Percentiles rank a stretch among this genome's conserved stretches.
Evolutionary conservation across 2,797 vertebrate genomes (phyloP).

Genomic region (Myoxocephalus aenaeus): DNA sequence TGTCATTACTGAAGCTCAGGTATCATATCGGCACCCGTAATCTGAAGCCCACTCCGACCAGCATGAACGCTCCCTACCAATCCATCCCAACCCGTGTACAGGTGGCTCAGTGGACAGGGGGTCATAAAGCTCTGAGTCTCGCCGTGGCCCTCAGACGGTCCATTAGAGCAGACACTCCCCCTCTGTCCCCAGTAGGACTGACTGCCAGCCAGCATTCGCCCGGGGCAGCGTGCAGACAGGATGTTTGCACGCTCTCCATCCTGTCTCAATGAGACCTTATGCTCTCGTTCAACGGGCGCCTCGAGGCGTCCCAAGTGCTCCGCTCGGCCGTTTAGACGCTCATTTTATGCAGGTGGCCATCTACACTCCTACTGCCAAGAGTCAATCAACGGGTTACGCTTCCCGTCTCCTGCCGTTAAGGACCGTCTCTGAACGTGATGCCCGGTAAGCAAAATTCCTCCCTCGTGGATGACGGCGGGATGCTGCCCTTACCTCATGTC

Average conservation of each 20-base stretch:
- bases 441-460: conserved; percentile 17
- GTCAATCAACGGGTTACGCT: background rate
- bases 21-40: no score
- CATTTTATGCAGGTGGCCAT: conserved; percentile 42
- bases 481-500: background rate
- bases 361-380: conserved; percentile 42
- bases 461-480: conserved; percentile 12
- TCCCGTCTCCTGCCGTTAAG: background rate
- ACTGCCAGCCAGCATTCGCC: conserved; percentile 16
- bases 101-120: no score
- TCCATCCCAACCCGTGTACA: no score
- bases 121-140: no score
- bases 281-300: background rate
- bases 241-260: conserved; percentile 32
- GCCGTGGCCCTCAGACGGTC: background rate
- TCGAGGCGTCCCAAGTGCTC: conserved; percentile 1
- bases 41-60: no score
- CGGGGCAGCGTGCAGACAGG: background rate
- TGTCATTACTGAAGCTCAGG: no score
- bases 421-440: background rate
- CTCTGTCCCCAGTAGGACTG: background rate
- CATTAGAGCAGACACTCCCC: background rate
- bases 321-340: conserved; percentile 33
- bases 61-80: no score
- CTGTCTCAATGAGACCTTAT: conserved; percentile 22